Percentiles rank a stretch among this genome's conserved stretches.
phyloP scores from a whole-genome alignment of 2,888 invertebrate species.

The Malachius bipustulatus region DNA sequence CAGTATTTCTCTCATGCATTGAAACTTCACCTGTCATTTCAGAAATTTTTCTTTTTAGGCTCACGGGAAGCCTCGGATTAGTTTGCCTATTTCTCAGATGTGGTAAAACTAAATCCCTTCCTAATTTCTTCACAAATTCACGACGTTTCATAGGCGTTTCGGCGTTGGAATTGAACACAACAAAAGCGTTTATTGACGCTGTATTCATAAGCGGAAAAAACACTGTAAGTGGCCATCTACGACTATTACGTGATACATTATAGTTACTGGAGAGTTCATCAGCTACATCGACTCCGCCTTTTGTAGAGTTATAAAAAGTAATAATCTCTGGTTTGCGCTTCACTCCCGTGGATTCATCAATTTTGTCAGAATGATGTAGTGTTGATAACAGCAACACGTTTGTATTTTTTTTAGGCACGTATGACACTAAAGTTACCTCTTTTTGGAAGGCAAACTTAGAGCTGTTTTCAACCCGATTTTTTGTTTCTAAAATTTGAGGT shows the following conservation, averaged over 20 bases:
- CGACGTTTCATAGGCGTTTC: conserved; percentile 3
- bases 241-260: conserved; percentile 3
- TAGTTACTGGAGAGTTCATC: conserved; percentile 3
- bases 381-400: conserved; percentile 7
- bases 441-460: conserved; percentile 8
- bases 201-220: conserved; percentile 1
- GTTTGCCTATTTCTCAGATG: background rate
- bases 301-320: background rate
- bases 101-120: conserved; percentile 1
- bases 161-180: background rate
- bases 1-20: conserved; percentile 1
- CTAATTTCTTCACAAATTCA: background rate
- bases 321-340: conserved; percentile 7
- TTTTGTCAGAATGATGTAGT: conserved; percentile 9
- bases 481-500: conserved; percentile 4
- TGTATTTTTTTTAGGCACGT: no score
- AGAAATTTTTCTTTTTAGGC: conserved; percentile 2
- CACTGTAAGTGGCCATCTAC: no score
- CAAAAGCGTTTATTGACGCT: conserved; percentile 2
- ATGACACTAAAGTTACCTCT: conserved; percentile 1
- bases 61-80: conserved; percentile 1
- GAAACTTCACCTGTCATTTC: background rate
- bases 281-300: conserved; percentile 3
- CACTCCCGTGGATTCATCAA: conserved; percentile 7
- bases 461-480: conserved; percentile 6